Evolutionary conservation across 2,888 invertebrate genomes (phyloP).

Genomic region (Pocota personata): DNA sequence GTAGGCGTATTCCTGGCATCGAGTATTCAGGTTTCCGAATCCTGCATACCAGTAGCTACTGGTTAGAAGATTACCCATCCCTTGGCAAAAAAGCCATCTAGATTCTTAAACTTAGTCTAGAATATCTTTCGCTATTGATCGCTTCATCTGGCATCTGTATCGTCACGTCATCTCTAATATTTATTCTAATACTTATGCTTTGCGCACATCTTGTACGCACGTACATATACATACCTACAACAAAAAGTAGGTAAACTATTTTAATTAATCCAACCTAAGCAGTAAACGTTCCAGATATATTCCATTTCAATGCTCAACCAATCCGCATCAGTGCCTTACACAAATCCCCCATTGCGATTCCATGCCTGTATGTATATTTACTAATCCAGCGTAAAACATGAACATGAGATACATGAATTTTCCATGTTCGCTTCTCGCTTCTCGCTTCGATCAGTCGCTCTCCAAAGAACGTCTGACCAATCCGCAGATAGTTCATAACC

Average conservation of each 20-base stretch:
- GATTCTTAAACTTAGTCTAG: too few species aligned
- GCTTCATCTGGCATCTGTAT: too few species aligned
- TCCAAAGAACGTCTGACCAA: slow-evolving; percentile 39
- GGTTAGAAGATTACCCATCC: too few species aligned
- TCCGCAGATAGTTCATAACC: slow-evolving; percentile 62
- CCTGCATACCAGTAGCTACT: too few species aligned
- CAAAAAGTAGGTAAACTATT: neutral
- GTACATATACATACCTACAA: too few species aligned
- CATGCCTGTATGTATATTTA: slow-evolving; percentile 60
- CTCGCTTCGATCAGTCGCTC: slow-evolving; percentile 50
- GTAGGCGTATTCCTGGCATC: too few species aligned
- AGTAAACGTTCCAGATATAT: slow-evolving; percentile 30
- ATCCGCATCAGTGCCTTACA: slow-evolving; percentile 41
- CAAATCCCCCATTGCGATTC: slow-evolving; percentile 68
- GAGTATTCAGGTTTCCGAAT: too few species aligned
- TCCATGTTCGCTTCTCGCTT: slow-evolving; percentile 65
- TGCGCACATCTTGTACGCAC: too few species aligned
- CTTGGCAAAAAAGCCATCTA: too few species aligned
- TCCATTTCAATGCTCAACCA: slow-evolving; percentile 38
- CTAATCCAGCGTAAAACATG: slow-evolving; percentile 31
- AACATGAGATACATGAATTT: slow-evolving; percentile 63
- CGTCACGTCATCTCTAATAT: too few species aligned
- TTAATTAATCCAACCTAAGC: neutral
- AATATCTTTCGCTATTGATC: too few species aligned
- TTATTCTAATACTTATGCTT: too few species aligned